Evolutionary conservation across 2,888 invertebrate genomes (phyloP), one percentile per base, ranked within the genome.

Genomic region (Drosophila atroscutellata): DNA sequence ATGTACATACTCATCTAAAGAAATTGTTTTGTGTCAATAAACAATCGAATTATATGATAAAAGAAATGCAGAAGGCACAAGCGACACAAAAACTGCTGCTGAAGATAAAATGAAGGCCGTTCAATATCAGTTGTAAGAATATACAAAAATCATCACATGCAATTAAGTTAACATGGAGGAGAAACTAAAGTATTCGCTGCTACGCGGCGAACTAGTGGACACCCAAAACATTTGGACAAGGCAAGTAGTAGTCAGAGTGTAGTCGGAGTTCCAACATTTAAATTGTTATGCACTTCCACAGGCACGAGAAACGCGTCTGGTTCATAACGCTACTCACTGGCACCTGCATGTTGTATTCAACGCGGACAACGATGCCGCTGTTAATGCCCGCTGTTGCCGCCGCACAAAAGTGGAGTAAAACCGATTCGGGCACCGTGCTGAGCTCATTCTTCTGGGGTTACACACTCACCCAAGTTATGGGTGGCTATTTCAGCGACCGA

Each of bases 401-500:
- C 59, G 95, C 95, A 81, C 94, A 95, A 86, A 94, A 94, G 64
- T 96, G 96, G 96, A 95, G 94, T 82, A 96, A 95, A 93, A 94
- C 95, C 26, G 95, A 96, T 80, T 94, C 95, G 4, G 96, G 96
- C n/a, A 94, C 95, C 1, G 94, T 96, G 56, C 92, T 96, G 32
- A 95, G 95, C 28, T 95, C 95, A 30, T 96, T 96, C 89, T 96
- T 96, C 90, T 96, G 96, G 96, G 96, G 96, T 55, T 96, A 96
- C 86, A 95, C 95, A 0, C 91, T 95, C 72, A 96, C 96, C 0
- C 95, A 95, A 91, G 93, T 93, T 24, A 91, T 94, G 56, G 94
- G 94, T 54, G 95, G 95, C 34, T 94, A 94, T 80, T 91, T 94
- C 36, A 94, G 94, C 75, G 95, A 95, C 89, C 93, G 94, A 58